These are phyloP conservation scores for Epinephelus lanceolatus DNA, from an alignment of 2,113 vertebrate genomes.

Conservation along the genomic window DNA sequence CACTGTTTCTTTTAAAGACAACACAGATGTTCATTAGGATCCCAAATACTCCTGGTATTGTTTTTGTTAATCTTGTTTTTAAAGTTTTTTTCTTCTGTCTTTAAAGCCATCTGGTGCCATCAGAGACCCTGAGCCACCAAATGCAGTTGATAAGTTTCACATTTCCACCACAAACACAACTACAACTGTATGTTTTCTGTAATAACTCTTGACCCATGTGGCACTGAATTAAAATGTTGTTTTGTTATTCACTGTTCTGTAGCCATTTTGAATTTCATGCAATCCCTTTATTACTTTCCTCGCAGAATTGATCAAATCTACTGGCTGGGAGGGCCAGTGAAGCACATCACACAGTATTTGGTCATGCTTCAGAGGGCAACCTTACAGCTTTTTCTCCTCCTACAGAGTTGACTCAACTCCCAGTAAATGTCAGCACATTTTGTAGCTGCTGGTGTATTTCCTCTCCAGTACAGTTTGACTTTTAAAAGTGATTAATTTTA, in stretches of 20 bases:
- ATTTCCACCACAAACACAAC: slow-evolving; percentile 14
- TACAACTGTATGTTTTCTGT: neutral
- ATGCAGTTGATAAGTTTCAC: slow-evolving; percentile 17
- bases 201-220: slow-evolving; percentile 16
- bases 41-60: slow-evolving; percentile 4
- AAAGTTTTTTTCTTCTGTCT: neutral
- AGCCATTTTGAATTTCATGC: neutral
- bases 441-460: neutral
- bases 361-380: neutral
- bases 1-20: neutral
- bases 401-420: slow-evolving; percentile 3
- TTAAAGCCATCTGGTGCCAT: slow-evolving; percentile 39
- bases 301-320: neutral
- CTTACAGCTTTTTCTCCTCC: neutral
- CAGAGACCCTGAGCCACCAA: neutral
- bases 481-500: neutral
- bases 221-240: neutral
- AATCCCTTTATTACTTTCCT: neutral
- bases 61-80: slow-evolving; percentile 16
- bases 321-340: neutral
- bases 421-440: slow-evolving; percentile 5
- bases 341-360: neutral
- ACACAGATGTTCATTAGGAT: slow-evolving; percentile 11
- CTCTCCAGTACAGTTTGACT: neutral
- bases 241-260: neutral